phyloP scores from a whole-genome alignment of 2,888 invertebrate genomes.

The Saturnia pavonia region DNA sequence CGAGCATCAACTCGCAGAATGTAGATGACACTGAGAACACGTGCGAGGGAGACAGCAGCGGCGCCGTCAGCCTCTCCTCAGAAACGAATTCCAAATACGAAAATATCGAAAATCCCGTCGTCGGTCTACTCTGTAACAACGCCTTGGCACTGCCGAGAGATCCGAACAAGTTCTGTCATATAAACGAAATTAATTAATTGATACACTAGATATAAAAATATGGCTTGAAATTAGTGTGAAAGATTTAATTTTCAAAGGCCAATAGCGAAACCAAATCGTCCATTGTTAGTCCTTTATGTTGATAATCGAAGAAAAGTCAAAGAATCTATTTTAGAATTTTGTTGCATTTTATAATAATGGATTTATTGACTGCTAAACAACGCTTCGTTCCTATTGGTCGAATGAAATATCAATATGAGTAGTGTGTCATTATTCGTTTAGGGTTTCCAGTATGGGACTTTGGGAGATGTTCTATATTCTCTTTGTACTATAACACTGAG shows the following conservation, averaged over 20 bases:
- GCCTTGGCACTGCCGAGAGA: conserved; percentile 59
- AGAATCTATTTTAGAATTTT: not conserved
- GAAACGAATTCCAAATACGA: conserved; percentile 76
- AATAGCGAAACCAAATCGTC: conserved; percentile 57
- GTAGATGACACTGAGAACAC: conserved; percentile 73
- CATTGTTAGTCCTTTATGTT: conserved; percentile 24
- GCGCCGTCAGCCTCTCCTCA: conserved; percentile 73
- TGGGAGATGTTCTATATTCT: not conserved
- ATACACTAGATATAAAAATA: conserved; percentile 27
- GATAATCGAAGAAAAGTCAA: conserved; percentile 33
- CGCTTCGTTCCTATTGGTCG: conserved; percentile 58
- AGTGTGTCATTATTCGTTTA: not conserved
- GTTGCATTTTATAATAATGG: not conserved
- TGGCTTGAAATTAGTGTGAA: conserved; percentile 40
- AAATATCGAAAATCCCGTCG: conserved; percentile 75
- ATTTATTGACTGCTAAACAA: conserved; percentile 19
- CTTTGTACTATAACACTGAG: not conserved
- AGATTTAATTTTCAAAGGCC: conserved; percentile 53
- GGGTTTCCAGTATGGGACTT: not conserved
- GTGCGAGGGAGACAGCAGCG: conserved; percentile 73
- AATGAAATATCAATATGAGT: conserved; percentile 35
- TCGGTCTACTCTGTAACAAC: conserved; percentile 68
- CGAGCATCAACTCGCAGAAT: conserved; percentile 69
- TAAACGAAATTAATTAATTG: conserved; percentile 60
- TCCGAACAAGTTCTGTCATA: conserved; percentile 62